phyloP scores from a whole-genome alignment of 2,888 invertebrate species.

The Ommatoiulus sabulosus region DNA sequence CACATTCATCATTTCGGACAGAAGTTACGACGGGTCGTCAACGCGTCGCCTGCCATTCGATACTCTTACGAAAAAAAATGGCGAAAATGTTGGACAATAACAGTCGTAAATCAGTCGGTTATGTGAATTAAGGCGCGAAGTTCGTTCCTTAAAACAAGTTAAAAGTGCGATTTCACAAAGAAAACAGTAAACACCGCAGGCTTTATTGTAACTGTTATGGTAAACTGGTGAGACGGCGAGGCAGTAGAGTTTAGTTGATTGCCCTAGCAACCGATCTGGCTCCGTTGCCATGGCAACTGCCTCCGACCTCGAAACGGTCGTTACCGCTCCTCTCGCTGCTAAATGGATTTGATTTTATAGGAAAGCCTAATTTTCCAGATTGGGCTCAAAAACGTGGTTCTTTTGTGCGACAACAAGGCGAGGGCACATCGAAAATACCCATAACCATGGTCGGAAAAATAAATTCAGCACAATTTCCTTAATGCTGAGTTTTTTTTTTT shows the following conservation, averaged over 20 bases:
- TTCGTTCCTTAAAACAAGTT: no score
- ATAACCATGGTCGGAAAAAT: not conserved
- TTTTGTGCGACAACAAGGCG: not conserved
- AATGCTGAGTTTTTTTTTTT: no score
- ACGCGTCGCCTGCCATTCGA: not conserved
- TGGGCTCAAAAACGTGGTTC: not conserved
- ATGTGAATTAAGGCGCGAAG: not conserved
- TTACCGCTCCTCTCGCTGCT: not conserved
- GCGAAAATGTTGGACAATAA: not conserved
- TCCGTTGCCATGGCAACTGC: slow-evolving; percentile 18
- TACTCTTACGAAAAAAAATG: not conserved
- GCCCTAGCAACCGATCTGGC: not conserved
- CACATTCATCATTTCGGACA: slow-evolving; percentile 27
- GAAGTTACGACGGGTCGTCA: not conserved
- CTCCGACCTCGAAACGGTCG: not conserved
- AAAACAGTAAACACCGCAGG: not conserved
- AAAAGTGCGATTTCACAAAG: not conserved
- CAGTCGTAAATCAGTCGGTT: slow-evolving; percentile 15
- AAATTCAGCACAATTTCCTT: no score
- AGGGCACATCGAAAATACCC: not conserved
- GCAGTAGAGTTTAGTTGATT: not conserved
- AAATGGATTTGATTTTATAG: not conserved
- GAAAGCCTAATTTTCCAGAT: not conserved
- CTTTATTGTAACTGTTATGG: not conserved
- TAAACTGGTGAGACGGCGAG: not conserved